Percentiles rank a stretch among this genome's conserved stretches.
Evolutionary conservation across 2,113 vertebrate genomes (phyloP).

Genomic region (Mola mola): DNA sequence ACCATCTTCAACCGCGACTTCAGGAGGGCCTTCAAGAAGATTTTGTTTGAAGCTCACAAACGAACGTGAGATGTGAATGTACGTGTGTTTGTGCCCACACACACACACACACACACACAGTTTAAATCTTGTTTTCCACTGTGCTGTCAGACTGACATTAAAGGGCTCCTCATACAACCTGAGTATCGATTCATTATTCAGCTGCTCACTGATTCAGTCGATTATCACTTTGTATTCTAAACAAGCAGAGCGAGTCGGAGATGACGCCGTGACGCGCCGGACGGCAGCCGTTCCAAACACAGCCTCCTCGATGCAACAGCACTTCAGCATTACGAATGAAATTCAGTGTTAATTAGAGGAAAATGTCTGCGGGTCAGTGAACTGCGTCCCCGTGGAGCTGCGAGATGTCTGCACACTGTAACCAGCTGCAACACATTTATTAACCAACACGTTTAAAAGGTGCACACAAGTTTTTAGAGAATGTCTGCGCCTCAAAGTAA

Average conservation of each 20-base stretch:
- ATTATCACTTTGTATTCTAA: constrained; percentile 15
- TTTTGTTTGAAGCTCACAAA: constrained; percentile 71
- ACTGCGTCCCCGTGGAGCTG: background rate
- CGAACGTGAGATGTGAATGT: constrained; percentile 41
- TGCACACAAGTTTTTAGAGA: too few relatives aligned
- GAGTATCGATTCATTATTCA: constrained; percentile 58
- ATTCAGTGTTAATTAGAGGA: constrained; percentile 40
- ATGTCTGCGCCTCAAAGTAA: constrained; percentile 23
- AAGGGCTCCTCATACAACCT: constrained; percentile 65
- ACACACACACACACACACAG: background rate
- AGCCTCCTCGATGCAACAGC: constrained; percentile 12
- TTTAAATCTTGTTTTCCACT: constrained; percentile 52
- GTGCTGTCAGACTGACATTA: constrained; percentile 67
- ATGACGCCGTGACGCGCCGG: background rate
- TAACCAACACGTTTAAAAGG: too few relatives aligned
- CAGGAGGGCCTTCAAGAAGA: constrained; percentile 85
- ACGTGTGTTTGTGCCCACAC: background rate
- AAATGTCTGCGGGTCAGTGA: constrained; percentile 23
- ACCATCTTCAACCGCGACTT: constrained; percentile 88
- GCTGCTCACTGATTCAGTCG: constrained; percentile 11
- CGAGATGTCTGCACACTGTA: constrained; percentile 2
- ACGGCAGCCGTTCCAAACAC: constrained; percentile 1
- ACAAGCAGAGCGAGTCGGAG: background rate
- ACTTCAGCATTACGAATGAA: constrained; percentile 12
- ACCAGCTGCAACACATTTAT: background rate